Percentiles rank a stretch among this genome's conserved stretches.
These are phyloP conservation scores for Parnassius smintheus DNA, from an alignment of 2,888 invertebrate species.

Conservation along the genomic window DNA sequence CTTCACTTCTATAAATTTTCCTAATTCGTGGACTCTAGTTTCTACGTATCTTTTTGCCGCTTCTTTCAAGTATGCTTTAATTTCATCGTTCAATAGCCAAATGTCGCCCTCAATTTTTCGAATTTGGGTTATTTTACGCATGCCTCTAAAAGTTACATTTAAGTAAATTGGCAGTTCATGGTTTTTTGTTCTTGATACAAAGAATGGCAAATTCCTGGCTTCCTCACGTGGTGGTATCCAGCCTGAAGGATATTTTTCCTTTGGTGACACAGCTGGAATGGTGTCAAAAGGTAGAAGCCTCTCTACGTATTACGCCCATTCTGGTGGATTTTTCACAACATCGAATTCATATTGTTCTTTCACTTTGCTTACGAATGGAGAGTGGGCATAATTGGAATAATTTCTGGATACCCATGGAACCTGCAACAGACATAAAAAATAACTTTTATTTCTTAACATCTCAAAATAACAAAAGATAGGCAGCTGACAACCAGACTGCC, in stretches of 20 bases:
- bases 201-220: slow-evolving; percentile 83
- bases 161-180: slow-evolving; percentile 93
- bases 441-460: no score
- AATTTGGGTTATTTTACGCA: slow-evolving; percentile 84
- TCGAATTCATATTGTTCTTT: slow-evolving; percentile 77
- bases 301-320: slow-evolving; percentile 95
- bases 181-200: slow-evolving; percentile 87
- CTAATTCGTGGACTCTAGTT: no score
- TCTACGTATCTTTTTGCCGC: no score
- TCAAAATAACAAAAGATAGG: no score
- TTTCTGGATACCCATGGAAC: slow-evolving; percentile 34
- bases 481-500: no score
- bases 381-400: slow-evolving; percentile 63
- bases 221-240: slow-evolving; percentile 89
- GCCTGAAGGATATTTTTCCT: slow-evolving; percentile 88
- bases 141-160: slow-evolving; percentile 77
- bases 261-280: slow-evolving; percentile 84
- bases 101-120: no score
- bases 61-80: no score
- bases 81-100: no score
- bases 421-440: no score
- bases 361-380: slow-evolving; percentile 58
- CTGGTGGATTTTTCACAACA: slow-evolving; percentile 84
- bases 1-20: no score
- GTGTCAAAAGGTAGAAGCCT: slow-evolving; percentile 83